phyloP scores from a whole-genome alignment of 1,140 invertebrate genomes.

The Nasonia giraulti region DNA sequence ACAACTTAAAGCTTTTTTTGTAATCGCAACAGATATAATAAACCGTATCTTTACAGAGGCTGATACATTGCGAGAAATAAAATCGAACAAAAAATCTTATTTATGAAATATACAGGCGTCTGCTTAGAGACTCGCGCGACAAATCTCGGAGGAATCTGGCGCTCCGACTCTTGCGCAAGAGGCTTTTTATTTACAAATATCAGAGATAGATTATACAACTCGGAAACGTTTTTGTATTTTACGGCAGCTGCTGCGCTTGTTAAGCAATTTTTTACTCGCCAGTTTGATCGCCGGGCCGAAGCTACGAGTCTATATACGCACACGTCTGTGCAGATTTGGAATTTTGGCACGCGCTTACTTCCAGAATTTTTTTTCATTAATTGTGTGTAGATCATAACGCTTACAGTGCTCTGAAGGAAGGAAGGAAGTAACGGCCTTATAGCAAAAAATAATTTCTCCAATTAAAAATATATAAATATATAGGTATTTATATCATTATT shows the following conservation, averaged over 20 bases:
- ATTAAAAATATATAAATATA: conserved; percentile 21
- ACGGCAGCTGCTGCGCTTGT: conserved; percentile 35
- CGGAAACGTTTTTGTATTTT: conserved; percentile 54
- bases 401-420: conserved; percentile 24
- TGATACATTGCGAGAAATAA: conserved; percentile 68
- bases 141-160: conserved; percentile 63
- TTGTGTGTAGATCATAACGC: not conserved
- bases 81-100: conserved; percentile 64
- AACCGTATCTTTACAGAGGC: conserved; percentile 70
- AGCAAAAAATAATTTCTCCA: conserved; percentile 19
- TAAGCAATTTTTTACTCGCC: conserved; percentile 30
- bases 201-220: conserved; percentile 38
- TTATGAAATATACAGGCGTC: conserved; percentile 69
- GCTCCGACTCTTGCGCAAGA: conserved; percentile 48
- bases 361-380: conserved; percentile 13
- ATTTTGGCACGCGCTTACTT: conserved; percentile 62
- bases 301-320: not conserved
- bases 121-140: conserved; percentile 58
- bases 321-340: conserved; percentile 50
- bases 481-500: not conserved
- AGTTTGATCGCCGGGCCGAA: conserved; percentile 6
- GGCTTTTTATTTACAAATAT: conserved; percentile 46
- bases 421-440: conserved; percentile 4
- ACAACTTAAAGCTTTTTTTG: conserved; percentile 49
- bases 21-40: conserved; percentile 73